Percentiles rank a stretch among this genome's conserved stretches.
Conservation (phyloP, 2,888 invertebrate genomes). For the Rhagophthalmus giganteus region DNA sequence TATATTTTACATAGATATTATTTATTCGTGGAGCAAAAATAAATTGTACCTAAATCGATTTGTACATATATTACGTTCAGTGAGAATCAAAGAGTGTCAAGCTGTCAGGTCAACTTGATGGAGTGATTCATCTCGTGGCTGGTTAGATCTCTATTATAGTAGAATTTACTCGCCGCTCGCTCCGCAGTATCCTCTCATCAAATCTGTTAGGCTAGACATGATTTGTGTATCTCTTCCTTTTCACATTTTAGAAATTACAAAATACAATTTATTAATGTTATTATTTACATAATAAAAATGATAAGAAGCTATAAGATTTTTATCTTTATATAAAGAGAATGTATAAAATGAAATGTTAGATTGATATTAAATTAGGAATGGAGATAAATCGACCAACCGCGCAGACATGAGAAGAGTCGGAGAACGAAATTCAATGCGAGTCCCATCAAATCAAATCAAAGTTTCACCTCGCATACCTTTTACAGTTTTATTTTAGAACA, state of each 20-base stretch:
- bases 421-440: slow-evolving; percentile 24
- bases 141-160: slow-evolving; percentile 29
- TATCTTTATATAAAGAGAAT: neutral
- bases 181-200: slow-evolving; percentile 19
- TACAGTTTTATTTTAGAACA: slow-evolving; percentile 20
- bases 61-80: slow-evolving; percentile 7
- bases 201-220: slow-evolving; percentile 18
- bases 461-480: slow-evolving; percentile 28
- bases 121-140: slow-evolving; percentile 37
- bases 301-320: neutral
- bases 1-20: too few species aligned
- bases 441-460: slow-evolving; percentile 30
- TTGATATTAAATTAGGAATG: slow-evolving; percentile 28
- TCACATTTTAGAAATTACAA: too few species aligned
- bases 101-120: slow-evolving; percentile 36
- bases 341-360: slow-evolving; percentile 12
- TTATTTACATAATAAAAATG: neutral
- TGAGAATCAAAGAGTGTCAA: slow-evolving; percentile 26
- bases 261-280: too few species aligned
- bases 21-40: neutral
- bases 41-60: neutral
- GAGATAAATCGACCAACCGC: slow-evolving; percentile 29
- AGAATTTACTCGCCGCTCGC: slow-evolving; percentile 25
- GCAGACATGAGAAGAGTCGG: slow-evolving; percentile 24
- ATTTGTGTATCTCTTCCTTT: slow-evolving; percentile 7